Evolutionary conservation across 2,797 vertebrate genomes (phyloP).

Genomic region (Danio jaintianensis): DNA sequence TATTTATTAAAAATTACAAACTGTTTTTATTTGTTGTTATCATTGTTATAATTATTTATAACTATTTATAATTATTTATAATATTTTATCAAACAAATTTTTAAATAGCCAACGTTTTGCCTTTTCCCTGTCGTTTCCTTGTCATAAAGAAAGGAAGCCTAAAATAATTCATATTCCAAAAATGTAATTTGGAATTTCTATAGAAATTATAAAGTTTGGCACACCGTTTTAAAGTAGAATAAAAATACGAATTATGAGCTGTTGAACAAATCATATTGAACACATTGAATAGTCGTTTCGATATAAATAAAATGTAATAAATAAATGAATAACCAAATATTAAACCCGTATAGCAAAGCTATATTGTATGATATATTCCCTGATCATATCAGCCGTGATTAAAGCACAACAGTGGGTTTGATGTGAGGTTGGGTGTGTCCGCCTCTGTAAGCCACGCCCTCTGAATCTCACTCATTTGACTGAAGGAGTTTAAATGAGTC

Average conservation of each 20-base stretch:
- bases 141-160: not conserved
- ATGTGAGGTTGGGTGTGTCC: slow-evolving; percentile 15
- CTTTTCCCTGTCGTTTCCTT: not conserved
- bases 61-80: no score
- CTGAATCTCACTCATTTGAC: slow-evolving; percentile 9
- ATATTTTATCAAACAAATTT: no score
- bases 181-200: not conserved
- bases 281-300: not conserved
- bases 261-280: not conserved
- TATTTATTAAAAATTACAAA: not conserved
- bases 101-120: not conserved
- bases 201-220: not conserved
- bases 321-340: not conserved
- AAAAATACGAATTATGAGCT: no score
- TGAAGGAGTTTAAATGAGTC: slow-evolving; percentile 4
- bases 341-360: not conserved
- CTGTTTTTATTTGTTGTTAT: not conserved
- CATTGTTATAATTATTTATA: no score
- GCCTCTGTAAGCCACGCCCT: slow-evolving; percentile 22
- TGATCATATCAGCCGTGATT: not conserved
- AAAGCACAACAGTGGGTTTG: not conserved
- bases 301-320: no score
- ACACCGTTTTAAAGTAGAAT: not conserved
- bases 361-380: not conserved
- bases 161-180: not conserved